These are phyloP conservation scores for Pherbina coryleti DNA, from an alignment of 2,888 invertebrate species.

Conservation along the genomic window DNA sequence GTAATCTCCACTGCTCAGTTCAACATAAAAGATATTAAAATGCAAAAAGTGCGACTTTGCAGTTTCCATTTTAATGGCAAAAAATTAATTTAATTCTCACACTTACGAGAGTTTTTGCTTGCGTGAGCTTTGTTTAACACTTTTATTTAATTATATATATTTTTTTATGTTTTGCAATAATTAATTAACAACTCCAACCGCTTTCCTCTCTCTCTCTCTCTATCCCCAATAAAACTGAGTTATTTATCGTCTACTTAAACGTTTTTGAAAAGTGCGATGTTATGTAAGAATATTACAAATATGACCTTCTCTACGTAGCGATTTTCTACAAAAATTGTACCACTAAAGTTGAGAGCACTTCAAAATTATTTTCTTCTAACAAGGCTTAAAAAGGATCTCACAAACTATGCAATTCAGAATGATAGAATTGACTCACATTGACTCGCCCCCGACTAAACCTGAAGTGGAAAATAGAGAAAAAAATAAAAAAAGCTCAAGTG, in stretches of 20 bases:
- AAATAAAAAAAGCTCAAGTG: too few species aligned
- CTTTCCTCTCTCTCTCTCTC: not conserved
- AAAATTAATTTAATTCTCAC: slow-evolving; percentile 31
- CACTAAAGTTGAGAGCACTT: too few species aligned
- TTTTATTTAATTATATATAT: not conserved
- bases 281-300: not conserved
- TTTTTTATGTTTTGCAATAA: not conserved
- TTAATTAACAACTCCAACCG: not conserved
- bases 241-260: not conserved
- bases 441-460: not conserved
- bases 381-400: too few species aligned
- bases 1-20: not conserved
- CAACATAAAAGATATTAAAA: slow-evolving; percentile 1
- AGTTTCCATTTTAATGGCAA: slow-evolving; percentile 2
- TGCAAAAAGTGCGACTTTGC: slow-evolving; percentile 4
- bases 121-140: slow-evolving; percentile 12
- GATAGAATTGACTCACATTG: too few species aligned
- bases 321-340: not conserved
- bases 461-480: not conserved
- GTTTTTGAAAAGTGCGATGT: not conserved
- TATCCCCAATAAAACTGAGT: too few species aligned
- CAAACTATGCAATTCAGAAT: too few species aligned
- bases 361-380: too few species aligned
- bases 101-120: not conserved
- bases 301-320: slow-evolving; percentile 10